Base-by-base conservation (phyloP, 92 coral and sea anemone species). In the Epizoanthus scotinus region DNA sequence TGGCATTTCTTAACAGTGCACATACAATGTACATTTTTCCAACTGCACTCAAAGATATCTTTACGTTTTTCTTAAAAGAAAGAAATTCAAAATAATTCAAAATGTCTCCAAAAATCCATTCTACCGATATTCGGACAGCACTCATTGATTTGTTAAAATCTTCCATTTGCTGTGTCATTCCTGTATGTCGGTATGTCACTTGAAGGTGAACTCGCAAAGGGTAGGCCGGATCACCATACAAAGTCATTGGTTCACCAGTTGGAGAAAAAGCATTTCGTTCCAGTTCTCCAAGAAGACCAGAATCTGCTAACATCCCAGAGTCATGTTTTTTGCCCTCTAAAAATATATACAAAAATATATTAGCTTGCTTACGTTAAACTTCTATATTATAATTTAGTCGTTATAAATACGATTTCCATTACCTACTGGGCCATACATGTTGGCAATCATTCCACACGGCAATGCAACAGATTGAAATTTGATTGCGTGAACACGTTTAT, bases 61-160 rank as follows among this genome's bases (percentile, higher is more conserved):
- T 55, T 22, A 73, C 25, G 9, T 73, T 73, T 73, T 73, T 73
- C 80, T 73, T 55, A 73, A 73, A 73, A 73, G 54, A 66, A 64
- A 73, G 80, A 73, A 55, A 55, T 73, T 73, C 54, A 73, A 73
- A 73, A 73, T 73, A 73, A 73, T 73, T 75, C 10, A 75, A 34
- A 40, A 73, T 73, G 31, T 73, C 79, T 21, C 79, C 64, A 63
- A 73, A 73, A n/a, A 73, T 63, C 62, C 79, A 73, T 44, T 73
- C 79, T 52, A 73, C 79, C 26, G 79, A 73, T 44, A 73, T 53
- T 24, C 65, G 79, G 31, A 73, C 65, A 42, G 79, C 63, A 21
- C 79, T 73, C 79, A 71, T 73, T 19, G 60, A 36, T 73, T 73
- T 73, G 79, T 73, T 73, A 44, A 24, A 73, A 36, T 14, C 6